Evolutionary conservation across 2,113 vertebrate species (phyloP).

Genomic region (Junco hyemalis): DNA sequence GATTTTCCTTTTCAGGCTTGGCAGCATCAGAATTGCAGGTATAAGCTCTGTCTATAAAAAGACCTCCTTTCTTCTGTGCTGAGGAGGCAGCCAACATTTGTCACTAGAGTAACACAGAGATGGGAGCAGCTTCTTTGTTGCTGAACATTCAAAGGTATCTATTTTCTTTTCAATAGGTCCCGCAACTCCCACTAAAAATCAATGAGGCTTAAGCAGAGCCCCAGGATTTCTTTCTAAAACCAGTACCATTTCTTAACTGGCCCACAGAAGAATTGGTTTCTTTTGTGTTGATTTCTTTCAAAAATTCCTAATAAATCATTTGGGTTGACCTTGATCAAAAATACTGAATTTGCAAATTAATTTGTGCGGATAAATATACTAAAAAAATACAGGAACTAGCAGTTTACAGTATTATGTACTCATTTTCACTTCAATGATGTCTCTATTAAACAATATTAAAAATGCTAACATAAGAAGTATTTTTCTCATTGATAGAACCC

Average conservation of each 20-base stretch:
- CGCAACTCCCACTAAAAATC: conserved; percentile 15
- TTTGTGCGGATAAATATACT: not conserved
- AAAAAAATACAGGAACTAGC: not conserved
- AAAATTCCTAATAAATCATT: not conserved
- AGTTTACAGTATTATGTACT: not conserved
- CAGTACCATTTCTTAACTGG: not conserved
- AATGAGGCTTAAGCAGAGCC: not conserved
- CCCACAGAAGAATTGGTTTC: not conserved
- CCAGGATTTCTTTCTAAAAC: not conserved
- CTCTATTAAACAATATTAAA: not conserved
- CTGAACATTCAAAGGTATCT: not conserved
- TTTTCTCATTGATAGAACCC: not conserved
- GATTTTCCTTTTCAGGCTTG: conserved; percentile 24
- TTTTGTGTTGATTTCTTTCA: not conserved
- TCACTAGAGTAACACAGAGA: not conserved
- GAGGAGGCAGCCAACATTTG: conserved; percentile 13
- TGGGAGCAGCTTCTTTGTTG: not conserved
- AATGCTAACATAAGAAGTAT: not conserved
- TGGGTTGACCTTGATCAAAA: not conserved
- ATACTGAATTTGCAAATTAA: not conserved
- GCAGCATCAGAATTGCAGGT: conserved; percentile 6
- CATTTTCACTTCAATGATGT: not conserved
- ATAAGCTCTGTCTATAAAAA: conserved; percentile 19
- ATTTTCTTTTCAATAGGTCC: not conserved
- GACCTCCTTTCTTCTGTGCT: not conserved